Conservation (phyloP, 2,888 invertebrate species). For the Silvanus unidentatus region DNA sequence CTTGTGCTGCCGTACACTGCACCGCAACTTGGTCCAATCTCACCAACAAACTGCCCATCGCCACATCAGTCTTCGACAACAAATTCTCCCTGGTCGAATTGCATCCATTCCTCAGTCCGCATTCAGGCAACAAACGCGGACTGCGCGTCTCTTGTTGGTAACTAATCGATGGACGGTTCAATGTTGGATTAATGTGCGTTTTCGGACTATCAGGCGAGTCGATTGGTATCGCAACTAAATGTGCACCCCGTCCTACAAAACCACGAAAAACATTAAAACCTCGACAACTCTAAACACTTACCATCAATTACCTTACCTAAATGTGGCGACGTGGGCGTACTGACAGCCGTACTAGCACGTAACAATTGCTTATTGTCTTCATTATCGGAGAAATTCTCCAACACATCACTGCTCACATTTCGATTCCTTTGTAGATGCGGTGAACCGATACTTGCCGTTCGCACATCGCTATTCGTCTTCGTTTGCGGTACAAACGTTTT, state of each 20-base stretch:
- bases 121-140: not conserved
- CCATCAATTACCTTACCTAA: constrained; percentile 36
- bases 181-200: constrained; percentile 4
- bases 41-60: constrained; percentile 62
- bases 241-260: constrained; percentile 25
- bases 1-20: constrained; percentile 66
- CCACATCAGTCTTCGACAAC: constrained; percentile 63
- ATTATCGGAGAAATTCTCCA: constrained; percentile 40
- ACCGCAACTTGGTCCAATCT: constrained; percentile 65
- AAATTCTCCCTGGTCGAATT: constrained; percentile 50
- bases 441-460: constrained; percentile 59
- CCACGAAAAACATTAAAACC: constrained; percentile 11
- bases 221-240: constrained; percentile 28
- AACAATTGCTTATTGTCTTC: constrained; percentile 16
- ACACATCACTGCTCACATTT: constrained; percentile 55
- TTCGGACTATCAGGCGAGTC: constrained; percentile 24
- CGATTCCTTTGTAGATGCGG: constrained; percentile 58
- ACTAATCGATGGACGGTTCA: not conserved
- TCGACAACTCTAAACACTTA: too few relatives aligned
- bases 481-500: constrained; percentile 32
- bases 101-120: constrained; percentile 31
- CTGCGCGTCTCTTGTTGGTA: not conserved
- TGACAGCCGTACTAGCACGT: constrained; percentile 38
- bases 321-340: constrained; percentile 45
- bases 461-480: constrained; percentile 47